Percentiles rank a stretch among this genome's conserved stretches.
Conservation (phyloP, 2,113 vertebrate species). For the Miniopterus natalensis region DNA sequence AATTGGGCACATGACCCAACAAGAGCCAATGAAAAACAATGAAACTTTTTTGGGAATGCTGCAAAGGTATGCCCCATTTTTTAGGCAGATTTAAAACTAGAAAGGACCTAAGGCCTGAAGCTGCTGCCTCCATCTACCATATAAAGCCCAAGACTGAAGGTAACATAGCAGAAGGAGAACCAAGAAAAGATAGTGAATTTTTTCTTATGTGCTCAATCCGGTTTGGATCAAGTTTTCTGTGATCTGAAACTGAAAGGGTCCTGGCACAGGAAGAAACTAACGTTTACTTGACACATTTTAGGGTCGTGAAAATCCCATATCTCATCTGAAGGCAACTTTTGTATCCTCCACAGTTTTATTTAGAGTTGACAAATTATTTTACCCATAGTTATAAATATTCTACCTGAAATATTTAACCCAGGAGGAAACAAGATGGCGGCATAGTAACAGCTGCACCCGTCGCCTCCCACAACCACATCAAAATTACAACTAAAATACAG, state of each 20-base stretch:
- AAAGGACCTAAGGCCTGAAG: neutral
- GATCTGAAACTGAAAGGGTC: neutral
- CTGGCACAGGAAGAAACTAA: neutral
- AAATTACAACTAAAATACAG: too few species aligned
- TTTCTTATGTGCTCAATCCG: neutral
- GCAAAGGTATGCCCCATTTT: neutral
- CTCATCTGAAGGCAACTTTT: slow-evolving; percentile 14
- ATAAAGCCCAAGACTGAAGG: neutral
- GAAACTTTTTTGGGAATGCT: neutral
- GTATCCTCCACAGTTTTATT: neutral
- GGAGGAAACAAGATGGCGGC: too few species aligned
- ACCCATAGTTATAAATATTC: neutral
- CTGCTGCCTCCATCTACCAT: neutral
- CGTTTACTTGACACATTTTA: slow-evolving; percentile 23
- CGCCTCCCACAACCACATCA: too few species aligned
- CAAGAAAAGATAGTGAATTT: slow-evolving; percentile 21
- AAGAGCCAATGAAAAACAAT: neutral
- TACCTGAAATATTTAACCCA: neutral
- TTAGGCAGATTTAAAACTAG: neutral
- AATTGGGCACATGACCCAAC: neutral
- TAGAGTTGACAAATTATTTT: slow-evolving; percentile 30
- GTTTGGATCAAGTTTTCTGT: slow-evolving; percentile 32
- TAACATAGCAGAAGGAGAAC: neutral
- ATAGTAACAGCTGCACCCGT: too few species aligned
- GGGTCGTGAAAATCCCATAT: neutral